Base-by-base conservation (phyloP, 2,888 invertebrate genomes). In the Rhodophaea formosa region DNA sequence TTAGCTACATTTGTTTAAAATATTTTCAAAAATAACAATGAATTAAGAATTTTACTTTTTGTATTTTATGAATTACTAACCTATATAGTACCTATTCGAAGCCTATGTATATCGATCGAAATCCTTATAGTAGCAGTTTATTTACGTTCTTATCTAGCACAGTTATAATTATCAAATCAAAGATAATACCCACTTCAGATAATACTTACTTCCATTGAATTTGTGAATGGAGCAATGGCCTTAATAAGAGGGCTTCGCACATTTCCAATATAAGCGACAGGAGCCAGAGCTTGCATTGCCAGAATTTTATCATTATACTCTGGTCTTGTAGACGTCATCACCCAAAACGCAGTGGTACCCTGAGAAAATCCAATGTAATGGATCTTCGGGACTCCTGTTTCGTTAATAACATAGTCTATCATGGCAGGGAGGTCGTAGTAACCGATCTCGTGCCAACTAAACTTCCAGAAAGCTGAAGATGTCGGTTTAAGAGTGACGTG, bases 371-470 rank as follows among this genome's bases (percentile, higher is more conserved):
- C 96, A 3, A 95, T 80, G 75, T 95, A 96, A 63, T 93, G 93
- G 0, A 96, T 68, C 59, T 93, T 91, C 1, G 87, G 59, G 17
- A 92, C 88, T 0, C 92, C 88, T 0, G 95, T 94, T 39, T 82
- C 79, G 23, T 79, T 70, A 2, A 94, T 71, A 12, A 94, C 88
- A 73, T 94, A 93, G 74, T 96, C 94, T 29, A 97, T 93, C 91
- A 94, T 94, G 0, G 95, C 95, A 7, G 96, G 95, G 0, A 96
- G 74, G 77, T 97, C 97, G 72, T 93, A 93, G 59, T 88, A 82
- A 0, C 95, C 96, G 79, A 96, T 95, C 72, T 97, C 95, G 75
- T 96, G 94, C 93, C 94, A 96, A 68, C 95, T 95, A 77, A 85
- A 92, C 60, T 84, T 80, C 92, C 92, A 92, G 67, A 86, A 92